Evolutionary conservation across 2,888 invertebrate species (phyloP), one percentile per base, ranked within the genome.

Genomic region (Drosophila nr. perissopoda): DNA sequence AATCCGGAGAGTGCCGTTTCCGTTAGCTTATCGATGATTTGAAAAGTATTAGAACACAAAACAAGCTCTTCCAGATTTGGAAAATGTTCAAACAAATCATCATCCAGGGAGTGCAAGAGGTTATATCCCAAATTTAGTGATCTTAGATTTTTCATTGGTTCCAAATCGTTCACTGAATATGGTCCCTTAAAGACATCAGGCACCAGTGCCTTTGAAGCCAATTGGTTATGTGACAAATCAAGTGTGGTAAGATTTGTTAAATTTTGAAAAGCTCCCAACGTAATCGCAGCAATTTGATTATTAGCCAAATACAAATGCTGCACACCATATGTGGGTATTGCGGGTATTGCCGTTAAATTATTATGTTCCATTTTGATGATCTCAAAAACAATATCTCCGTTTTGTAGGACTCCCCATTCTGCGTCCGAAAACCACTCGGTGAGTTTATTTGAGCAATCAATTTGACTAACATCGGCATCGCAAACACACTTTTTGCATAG

Each of bases 31-130:
- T 96, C 96, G 8, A 97, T 94, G 0, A 94, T 94, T 18, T 94
- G 94, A 18, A 98, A 93, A 0, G 96, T 96, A 92, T 98, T 98
- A n/a, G 95, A 94, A 73, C 95, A 95, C 31, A 98, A 93, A 82
- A 95, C 94, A 56, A 98, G 91, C 18, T 94, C 94, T 78, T 95
- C 95, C 42, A 98, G 90, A 56, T 95, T 94, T 0, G 95, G 94
- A 5, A 96, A 92, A 89, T 98, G 97, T 82, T 96, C 96, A 91
- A 98, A 97, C 2, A 97, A 85, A 89, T 97, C 96, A 58, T 94
- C 94, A 85, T 96, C 91, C n/a, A 97, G 91, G 0, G 95, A 94
- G 82, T 96, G 96, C 1, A 97, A 91, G 29, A 94, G 93, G 91
- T 98, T 98, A 89, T 95, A 91, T 0, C 95, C 95, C 70, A 98